Conservation (phyloP, 2,888 invertebrate genomes). For the Phasia obesa region DNA sequence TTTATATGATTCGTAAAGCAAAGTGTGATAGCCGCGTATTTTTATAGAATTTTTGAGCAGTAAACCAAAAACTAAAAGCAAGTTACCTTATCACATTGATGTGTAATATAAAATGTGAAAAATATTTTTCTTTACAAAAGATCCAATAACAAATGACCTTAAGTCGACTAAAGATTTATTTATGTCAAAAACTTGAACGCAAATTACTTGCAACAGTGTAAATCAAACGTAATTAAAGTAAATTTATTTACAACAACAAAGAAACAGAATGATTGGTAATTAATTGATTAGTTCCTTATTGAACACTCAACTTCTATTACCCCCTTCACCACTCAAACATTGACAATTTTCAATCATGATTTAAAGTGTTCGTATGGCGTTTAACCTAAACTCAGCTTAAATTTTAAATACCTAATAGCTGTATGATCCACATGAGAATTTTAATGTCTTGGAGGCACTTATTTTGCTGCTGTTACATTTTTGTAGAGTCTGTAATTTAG, state of each 20-base stretch:
- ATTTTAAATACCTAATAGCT: constrained; percentile 10
- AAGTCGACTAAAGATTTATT: constrained; percentile 57
- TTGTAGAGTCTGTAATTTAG: neutral
- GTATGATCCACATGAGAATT: constrained; percentile 23
- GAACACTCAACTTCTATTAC: constrained; percentile 1
- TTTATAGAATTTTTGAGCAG: neutral
- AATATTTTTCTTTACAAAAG: neutral
- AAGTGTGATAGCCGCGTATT: no score
- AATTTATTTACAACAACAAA: constrained; percentile 18
- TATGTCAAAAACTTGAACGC: constrained; percentile 49
- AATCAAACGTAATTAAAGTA: constrained; percentile 40
- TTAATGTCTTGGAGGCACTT: constrained; percentile 3
- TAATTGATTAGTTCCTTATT: constrained; percentile 62
- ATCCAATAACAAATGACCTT: constrained; percentile 49
- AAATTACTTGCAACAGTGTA: constrained; percentile 24
- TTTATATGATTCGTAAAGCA: no score
- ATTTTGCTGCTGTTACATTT: neutral
- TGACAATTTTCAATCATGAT: neutral
- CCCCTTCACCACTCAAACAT: no score
- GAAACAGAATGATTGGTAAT: constrained; percentile 1
- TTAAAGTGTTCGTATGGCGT: neutral
- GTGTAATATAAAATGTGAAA: neutral
- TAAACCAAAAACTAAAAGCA: neutral
- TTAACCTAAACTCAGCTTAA: neutral
- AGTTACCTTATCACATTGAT: neutral